Evolutionary conservation across 2,888 invertebrate genomes (phyloP).

Genomic region (Leucophora obtusa): DNA sequence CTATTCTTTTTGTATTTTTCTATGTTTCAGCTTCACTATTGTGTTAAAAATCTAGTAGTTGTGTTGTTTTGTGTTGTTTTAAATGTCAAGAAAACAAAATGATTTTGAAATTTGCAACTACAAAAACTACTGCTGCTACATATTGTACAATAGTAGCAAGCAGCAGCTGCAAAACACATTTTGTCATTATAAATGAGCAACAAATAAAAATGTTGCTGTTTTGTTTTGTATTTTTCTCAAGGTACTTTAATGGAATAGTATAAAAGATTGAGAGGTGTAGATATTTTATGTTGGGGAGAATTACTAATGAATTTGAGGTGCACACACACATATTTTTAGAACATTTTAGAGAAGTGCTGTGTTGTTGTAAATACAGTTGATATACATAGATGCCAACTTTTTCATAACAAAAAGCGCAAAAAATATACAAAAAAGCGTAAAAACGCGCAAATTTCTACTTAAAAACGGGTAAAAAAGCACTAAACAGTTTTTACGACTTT

Average conservation of each 20-base stretch:
- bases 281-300: not conserved
- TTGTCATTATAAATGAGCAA: slow-evolving; percentile 54
- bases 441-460: too few relatives aligned
- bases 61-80: slow-evolving; percentile 37
- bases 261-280: not conserved
- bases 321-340: too few relatives aligned
- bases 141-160: slow-evolving; percentile 25
- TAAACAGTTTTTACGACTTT: too few relatives aligned
- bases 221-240: not conserved
- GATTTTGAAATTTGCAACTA: slow-evolving; percentile 58
- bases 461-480: too few relatives aligned
- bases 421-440: too few relatives aligned
- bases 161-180: slow-evolving; percentile 46
- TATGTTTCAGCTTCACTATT: slow-evolving; percentile 13
- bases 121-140: slow-evolving; percentile 19
- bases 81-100: slow-evolving; percentile 64
- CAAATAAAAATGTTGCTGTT: slow-evolving; percentile 29
- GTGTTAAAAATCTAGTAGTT: slow-evolving; percentile 8
- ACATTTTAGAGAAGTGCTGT: too few relatives aligned
- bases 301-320: too few relatives aligned
- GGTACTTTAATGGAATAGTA: not conserved
- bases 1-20: slow-evolving; percentile 3
- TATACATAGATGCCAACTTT: too few relatives aligned
- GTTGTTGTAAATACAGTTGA: too few relatives aligned
- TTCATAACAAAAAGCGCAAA: too few relatives aligned